Percentiles rank a stretch among this genome's conserved stretches.
Conservation (phyloP, 2,888 invertebrate genomes). For the Melipona beecheii region DNA sequence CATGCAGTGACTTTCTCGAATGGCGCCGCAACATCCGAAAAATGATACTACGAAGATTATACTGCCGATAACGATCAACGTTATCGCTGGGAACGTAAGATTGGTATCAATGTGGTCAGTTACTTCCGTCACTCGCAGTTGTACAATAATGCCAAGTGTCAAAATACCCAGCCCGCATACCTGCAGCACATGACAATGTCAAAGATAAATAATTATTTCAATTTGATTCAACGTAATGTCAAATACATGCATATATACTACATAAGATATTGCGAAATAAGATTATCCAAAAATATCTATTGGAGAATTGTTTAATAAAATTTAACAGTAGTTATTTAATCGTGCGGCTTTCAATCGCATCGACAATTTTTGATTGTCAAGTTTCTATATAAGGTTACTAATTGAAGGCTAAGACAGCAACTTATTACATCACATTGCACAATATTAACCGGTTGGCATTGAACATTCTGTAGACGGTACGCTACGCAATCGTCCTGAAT, state of each 20-base stretch:
- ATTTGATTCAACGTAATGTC: background rate
- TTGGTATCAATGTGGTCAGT: constrained; percentile 81
- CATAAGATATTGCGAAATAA: background rate
- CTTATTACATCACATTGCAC: constrained; percentile 56
- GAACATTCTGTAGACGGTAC: constrained; percentile 40
- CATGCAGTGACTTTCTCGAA: constrained; percentile 82
- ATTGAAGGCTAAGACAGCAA: constrained; percentile 8
- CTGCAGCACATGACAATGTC: constrained; percentile 84
- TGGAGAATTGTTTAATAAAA: background rate
- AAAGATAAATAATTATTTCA: background rate
- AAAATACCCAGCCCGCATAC: constrained; percentile 89
- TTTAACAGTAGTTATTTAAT: background rate
- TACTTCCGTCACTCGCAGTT: constrained; percentile 81
- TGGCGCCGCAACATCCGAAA: constrained; percentile 83
- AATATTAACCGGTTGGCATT: constrained; percentile 60
- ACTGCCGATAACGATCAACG: constrained; percentile 89
- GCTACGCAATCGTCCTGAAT: constrained; percentile 42
- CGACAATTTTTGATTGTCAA: background rate
- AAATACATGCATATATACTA: background rate
- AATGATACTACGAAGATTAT: constrained; percentile 85
- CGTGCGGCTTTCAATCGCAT: background rate
- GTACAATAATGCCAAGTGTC: constrained; percentile 88
- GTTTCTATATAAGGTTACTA: background rate
- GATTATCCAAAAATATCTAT: background rate
- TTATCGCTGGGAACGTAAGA: constrained; percentile 87